Conservation (phyloP, 2,113 vertebrate genomes). For the Cairina moschata region DNA sequence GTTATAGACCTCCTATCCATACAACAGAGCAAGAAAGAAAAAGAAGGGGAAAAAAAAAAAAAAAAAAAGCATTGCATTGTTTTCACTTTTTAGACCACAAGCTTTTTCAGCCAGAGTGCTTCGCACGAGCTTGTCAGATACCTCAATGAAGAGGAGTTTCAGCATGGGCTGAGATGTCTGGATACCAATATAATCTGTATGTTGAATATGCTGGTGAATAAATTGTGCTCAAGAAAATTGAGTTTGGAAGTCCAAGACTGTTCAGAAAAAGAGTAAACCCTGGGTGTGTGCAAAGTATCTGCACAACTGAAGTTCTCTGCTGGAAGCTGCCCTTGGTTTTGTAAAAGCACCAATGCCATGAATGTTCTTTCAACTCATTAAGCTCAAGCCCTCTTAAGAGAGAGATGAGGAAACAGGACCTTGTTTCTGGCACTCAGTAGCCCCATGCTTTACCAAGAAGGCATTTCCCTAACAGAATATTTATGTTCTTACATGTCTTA, state of each 20-base stretch:
- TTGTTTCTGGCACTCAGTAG: not conserved
- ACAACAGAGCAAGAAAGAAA: not conserved
- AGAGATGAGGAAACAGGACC: not conserved
- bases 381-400: not conserved
- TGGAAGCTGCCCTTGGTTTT: not conserved
- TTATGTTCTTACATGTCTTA: not conserved
- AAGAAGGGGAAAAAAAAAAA: not conserved
- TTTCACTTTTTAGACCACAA: not conserved
- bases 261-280: not conserved
- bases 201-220: not conserved
- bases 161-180: not conserved
- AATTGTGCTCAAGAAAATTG: not conserved
- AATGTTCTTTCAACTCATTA: not conserved
- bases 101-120: not conserved
- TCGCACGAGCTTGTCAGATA: not conserved
- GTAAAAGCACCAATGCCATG: not conserved
- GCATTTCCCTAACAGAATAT: not conserved
- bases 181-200: not conserved
- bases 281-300: not conserved
- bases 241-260: no score
- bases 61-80: not conserved
- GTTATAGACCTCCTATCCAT: not conserved
- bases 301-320: not conserved
- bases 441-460: slow-evolving; percentile 18
- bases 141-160: not conserved